phyloP scores from a whole-genome alignment of 1,140 invertebrate genomes.

The Orchesella cincta region DNA sequence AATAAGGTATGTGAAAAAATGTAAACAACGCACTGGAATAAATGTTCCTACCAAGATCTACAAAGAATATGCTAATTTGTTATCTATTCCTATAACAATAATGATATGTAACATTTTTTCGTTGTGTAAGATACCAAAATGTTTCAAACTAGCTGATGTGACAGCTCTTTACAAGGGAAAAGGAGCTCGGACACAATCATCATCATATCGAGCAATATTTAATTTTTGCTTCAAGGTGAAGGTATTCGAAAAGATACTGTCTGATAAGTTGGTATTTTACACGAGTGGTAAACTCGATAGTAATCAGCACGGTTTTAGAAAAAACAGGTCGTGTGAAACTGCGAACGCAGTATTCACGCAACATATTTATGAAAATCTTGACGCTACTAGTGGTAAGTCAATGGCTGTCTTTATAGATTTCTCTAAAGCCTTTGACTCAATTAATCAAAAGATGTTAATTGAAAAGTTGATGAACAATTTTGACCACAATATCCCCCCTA shows the following conservation, averaged over 20 bases:
- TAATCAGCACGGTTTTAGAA: conserved; percentile 28
- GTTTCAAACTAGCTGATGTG: not conserved
- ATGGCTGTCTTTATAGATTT: conserved; percentile 30
- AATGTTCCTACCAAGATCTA: not conserved
- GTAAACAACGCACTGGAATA: not conserved
- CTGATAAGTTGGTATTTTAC: not conserved
- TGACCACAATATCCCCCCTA: not conserved
- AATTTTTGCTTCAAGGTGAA: not conserved
- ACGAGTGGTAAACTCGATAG: not conserved
- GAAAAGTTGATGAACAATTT: conserved; percentile 25
- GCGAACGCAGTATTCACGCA: not conserved
- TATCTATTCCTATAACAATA: not conserved
- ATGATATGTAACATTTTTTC: not conserved
- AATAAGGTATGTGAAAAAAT: not conserved
- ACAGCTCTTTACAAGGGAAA: conserved; percentile 3
- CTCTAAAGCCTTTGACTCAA: conserved; percentile 30
- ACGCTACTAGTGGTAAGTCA: not conserved
- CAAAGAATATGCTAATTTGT: not conserved
- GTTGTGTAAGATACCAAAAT: not conserved
- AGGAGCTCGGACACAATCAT: not conserved
- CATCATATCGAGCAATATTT: conserved; percentile 14
- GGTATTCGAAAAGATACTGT: not conserved
- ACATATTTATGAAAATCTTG: conserved; percentile 16
- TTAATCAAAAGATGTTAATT: not conserved
- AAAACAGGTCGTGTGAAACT: not conserved